Evolutionary conservation across 2,888 invertebrate species (phyloP), one percentile per base, ranked within the genome.

Genomic region (Odontothrips loti): DNA sequence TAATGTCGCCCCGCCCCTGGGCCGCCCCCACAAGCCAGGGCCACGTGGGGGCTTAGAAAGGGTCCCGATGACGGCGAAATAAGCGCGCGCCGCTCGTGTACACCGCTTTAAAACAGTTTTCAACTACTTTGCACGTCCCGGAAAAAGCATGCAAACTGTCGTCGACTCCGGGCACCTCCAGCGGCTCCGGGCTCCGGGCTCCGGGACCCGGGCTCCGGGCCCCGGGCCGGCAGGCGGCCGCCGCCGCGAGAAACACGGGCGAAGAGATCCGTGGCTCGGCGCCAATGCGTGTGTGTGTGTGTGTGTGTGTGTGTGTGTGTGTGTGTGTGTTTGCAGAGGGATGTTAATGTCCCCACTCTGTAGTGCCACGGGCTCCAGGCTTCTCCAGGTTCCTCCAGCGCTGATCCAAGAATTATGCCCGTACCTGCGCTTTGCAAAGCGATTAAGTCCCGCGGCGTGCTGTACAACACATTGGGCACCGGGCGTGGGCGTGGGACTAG

Each of bases 41-140:
- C n/a, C 58, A n/a, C 17, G 58, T 58, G 20, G 58, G 58, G 58
- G 34, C 2, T 58, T 20, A 51, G 51, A 20, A 17, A 12, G 58
- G 58, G 15, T 23, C 27, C 27, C 23, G 27, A 27, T 75, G 27
- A 27, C 9, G 68, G 11, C 68, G 68, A 75, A 75, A 75, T 75
- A 75, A 75, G 68, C 68, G 58, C n/a, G 68, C 68, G 20, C 58
- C 58, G 6, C 34, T 43, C 34, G 34, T 6, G 34, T 43, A 2
- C 34, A 6, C 34, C 34, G 15, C 58, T 58, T 58, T 75, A 27
- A 75, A 75, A 75, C 68, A 75, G 68, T 75, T 75, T 75, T 27
- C n/a, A 75, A 75, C 68, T 75, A 75, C 68, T 75, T 75, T 75
- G 68, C 68, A 75, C 68, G 68, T 75, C 68, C 58, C 34, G 34